These are phyloP conservation scores for Thyatira batis DNA, from an alignment of 2,888 invertebrate species.

Conservation along the genomic window DNA sequence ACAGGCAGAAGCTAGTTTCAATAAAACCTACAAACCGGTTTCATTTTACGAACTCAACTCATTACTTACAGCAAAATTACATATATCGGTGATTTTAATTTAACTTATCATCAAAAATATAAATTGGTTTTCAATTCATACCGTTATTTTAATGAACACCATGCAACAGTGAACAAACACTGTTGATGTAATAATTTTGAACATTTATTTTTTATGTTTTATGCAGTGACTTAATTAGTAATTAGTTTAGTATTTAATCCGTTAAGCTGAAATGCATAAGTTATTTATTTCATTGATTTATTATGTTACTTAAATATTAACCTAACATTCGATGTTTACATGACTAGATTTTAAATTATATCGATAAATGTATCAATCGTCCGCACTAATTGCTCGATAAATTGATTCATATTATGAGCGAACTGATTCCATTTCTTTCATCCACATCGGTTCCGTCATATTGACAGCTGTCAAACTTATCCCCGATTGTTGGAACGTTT, in stretches of 20 bases:
- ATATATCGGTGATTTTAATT: constrained; percentile 18
- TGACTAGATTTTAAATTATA: no score
- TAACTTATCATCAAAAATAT: constrained; percentile 18
- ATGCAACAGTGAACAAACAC: neutral
- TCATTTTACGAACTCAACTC: constrained; percentile 22
- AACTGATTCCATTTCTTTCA: neutral
- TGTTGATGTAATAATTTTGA: neutral
- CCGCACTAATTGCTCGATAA: no score
- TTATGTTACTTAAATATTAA: no score
- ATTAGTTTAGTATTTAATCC: no score
- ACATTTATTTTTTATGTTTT: no score
- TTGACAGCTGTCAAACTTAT: constrained; percentile 30
- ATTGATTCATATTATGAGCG: neutral
- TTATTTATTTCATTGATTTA: no score
- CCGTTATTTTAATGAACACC: constrained; percentile 9
- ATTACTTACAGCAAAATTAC: constrained; percentile 3
- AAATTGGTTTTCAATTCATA: constrained; percentile 19
- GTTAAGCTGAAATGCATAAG: no score
- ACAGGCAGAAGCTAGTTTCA: no score
- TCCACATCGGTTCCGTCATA: constrained; percentile 6
- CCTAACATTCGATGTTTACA: no score
- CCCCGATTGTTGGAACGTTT: constrained; percentile 8
- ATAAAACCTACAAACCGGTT: constrained; percentile 8
- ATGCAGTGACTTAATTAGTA: no score
- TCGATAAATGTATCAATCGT: no score